A percentile compares a stretch with the other conserved stretches of the same genome.
Evolutionary conservation across 2,113 vertebrate species (phyloP).

Genomic region (Cairina moschata): DNA sequence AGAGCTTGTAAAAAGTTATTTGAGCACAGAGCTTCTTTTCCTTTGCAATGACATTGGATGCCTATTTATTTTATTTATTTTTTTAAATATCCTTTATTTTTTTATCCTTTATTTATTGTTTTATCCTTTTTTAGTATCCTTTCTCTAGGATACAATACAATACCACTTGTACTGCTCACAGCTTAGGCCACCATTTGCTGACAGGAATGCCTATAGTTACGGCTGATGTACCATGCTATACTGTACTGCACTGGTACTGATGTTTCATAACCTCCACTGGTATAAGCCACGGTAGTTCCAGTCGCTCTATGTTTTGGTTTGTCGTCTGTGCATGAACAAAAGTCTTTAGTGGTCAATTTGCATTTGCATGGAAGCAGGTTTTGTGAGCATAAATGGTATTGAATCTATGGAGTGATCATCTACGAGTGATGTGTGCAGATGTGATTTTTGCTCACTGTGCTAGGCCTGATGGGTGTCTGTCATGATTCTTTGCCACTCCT

Average conservation of each 20-base stretch:
- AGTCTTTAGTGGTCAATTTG: neutral
- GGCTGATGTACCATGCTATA: neutral
- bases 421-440: fast-evolving
- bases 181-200: neutral
- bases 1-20: neutral
- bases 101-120: too few species aligned
- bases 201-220: neutral
- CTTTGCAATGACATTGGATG: neutral
- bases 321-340: neutral
- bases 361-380: neutral
- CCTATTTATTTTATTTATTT: neutral
- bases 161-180: neutral
- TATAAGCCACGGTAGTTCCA: neutral
- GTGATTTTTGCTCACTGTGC: neutral
- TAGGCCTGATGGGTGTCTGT: neutral
- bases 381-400: neutral
- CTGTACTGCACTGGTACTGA: neutral
- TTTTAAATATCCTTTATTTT: neutral
- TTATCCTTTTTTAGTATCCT: neutral
- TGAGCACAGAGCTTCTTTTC: neutral
- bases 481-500: neutral
- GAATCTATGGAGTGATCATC: fast-evolving
- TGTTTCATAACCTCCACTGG: neutral
- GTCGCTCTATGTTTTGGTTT: neutral
- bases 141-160: too few species aligned